Evolutionary conservation across 2,888 invertebrate genomes (phyloP).

Genomic region (Axea sp.): DNA sequence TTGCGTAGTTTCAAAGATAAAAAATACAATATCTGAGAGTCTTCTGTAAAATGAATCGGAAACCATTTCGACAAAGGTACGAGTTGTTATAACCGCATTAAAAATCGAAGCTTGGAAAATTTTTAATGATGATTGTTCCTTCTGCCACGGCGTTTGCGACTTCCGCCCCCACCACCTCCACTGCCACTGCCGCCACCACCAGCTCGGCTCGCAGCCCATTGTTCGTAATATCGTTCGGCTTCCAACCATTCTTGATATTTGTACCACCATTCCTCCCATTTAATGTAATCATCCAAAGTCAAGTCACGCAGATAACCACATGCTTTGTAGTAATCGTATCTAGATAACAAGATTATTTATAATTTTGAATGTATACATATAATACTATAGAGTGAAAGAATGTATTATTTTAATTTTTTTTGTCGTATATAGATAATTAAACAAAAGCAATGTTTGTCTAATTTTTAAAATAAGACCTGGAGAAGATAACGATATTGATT

Average conservation of each 20-base stretch:
- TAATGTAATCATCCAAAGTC: constrained; percentile 90
- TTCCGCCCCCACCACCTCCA: constrained; percentile 69
- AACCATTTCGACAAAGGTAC: not conserved
- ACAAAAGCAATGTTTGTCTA: too few relatives aligned
- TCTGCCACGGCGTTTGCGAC: constrained; percentile 46
- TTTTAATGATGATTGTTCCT: constrained; percentile 42
- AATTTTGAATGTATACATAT: not conserved
- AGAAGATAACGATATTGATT: too few relatives aligned
- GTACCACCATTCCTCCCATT: constrained; percentile 98
- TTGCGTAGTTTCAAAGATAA: not conserved
- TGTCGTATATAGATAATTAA: too few relatives aligned
- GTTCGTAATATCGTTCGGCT: constrained; percentile 88
- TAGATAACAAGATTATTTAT: constrained; percentile 2
- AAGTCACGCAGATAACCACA: constrained; percentile 91
- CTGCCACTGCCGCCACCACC: constrained; percentile 76
- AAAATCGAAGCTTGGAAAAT: not conserved
- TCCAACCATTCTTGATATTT: constrained; percentile 95
- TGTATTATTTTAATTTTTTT: too few relatives aligned
- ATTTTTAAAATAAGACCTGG: too few relatives aligned
- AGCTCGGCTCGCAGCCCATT: constrained; percentile 81
- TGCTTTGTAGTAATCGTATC: constrained; percentile 92
- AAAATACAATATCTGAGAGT: constrained; percentile 10
- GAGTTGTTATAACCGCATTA: not conserved
- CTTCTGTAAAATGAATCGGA: not conserved
- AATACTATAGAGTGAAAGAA: too few relatives aligned